A percentile compares a stretch with the other conserved stretches of the same genome.
phyloP scores from a whole-genome alignment of 2,888 invertebrate species.

The Amiota minor region DNA sequence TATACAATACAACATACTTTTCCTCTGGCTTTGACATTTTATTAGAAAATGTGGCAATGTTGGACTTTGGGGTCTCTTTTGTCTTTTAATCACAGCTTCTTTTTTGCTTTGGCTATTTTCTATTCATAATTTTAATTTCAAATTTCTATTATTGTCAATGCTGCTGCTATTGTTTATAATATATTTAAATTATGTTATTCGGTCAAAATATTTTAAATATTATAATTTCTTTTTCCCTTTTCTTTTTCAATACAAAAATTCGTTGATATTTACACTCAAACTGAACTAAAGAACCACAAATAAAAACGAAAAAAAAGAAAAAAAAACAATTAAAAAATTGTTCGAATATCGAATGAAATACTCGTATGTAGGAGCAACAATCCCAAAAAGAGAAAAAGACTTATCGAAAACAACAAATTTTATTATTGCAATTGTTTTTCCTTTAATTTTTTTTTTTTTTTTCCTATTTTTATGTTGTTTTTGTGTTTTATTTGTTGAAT shows the following conservation, averaged over 20 bases:
- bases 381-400: neutral
- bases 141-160: too few species aligned
- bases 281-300: too few species aligned
- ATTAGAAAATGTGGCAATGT: too few species aligned
- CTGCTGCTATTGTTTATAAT: too few species aligned
- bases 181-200: too few species aligned
- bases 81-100: neutral
- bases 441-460: constrained; percentile 30
- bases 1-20: too few species aligned
- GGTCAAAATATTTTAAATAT: too few species aligned
- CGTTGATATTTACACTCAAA: too few species aligned
- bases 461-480: constrained; percentile 25
- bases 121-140: neutral
- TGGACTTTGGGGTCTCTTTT: too few species aligned
- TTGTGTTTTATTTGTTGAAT: constrained; percentile 23
- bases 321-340: constrained; percentile 5
- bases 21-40: too few species aligned
- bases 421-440: constrained; percentile 11
- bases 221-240: too few species aligned
- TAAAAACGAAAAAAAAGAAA: neutral
- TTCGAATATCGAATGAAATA: neutral
- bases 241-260: too few species aligned
- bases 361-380: neutral
- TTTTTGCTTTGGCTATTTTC: neutral
- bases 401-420: neutral